Evolutionary conservation across 2,797 vertebrate species (phyloP).

Genomic region (Odontamblyopus rebecca): DNA sequence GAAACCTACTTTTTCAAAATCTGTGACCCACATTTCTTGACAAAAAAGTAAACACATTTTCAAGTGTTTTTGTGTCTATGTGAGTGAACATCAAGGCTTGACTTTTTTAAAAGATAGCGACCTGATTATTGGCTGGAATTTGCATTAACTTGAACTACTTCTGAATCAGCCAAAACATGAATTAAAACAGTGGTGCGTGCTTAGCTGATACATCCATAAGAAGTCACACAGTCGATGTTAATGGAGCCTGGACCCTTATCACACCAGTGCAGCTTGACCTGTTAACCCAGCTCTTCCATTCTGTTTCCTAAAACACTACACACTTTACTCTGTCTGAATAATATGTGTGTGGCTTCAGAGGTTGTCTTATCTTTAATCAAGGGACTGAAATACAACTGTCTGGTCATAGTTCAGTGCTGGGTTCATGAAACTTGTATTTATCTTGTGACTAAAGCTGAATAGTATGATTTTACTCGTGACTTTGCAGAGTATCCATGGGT

Average conservation of each 20-base stretch:
- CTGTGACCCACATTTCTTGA: constrained; percentile 45
- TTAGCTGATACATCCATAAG: constrained; percentile 21
- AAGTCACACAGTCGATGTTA: constrained; percentile 25
- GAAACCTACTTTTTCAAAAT: constrained; percentile 50
- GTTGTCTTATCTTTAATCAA: constrained; percentile 57
- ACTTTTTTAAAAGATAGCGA: background rate
- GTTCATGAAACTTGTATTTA: constrained; percentile 46
- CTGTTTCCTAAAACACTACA: constrained; percentile 30
- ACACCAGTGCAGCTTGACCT: constrained; percentile 36
- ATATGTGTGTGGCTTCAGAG: constrained; percentile 40
- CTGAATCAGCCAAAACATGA: constrained; percentile 29
- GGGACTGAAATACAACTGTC: constrained; percentile 53
- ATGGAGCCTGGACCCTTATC: constrained; percentile 39
- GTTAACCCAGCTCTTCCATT: constrained; percentile 33
- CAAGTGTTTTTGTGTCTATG: constrained; percentile 15
- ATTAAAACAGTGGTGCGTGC: constrained; percentile 30
- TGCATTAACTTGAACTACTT: constrained; percentile 13
- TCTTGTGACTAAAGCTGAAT: constrained; percentile 40
- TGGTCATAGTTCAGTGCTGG: constrained; percentile 43
- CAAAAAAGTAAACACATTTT: constrained; percentile 16
- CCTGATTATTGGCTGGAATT: background rate
- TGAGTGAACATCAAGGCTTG: background rate
- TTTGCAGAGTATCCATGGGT: constrained; percentile 9
- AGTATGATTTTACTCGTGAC: constrained; percentile 24
- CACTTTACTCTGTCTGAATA: constrained; percentile 22